Base-by-base conservation (phyloP, 2,113 vertebrate species). In the Cephalopholis sonnerati region DNA sequence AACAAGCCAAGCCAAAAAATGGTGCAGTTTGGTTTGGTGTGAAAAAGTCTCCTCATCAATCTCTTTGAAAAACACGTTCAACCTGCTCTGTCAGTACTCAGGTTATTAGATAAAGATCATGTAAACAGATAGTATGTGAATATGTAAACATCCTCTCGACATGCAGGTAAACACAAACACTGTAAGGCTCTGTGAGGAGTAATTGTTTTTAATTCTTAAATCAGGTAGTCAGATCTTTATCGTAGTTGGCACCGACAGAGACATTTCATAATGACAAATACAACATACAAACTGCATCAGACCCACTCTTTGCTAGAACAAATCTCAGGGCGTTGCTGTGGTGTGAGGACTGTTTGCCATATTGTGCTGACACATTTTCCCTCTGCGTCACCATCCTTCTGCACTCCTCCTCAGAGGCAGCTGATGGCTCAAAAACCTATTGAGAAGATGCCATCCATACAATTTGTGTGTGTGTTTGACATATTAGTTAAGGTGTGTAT, bases 321-420 rank as follows among this genome's bases (percentile, higher is more conserved):
- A 77, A 85, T 87, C 74, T 84, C 29, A 62, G 73, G 73, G 77
- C 48, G 58, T 83, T 46, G 39, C 79, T 46, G 79, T 61, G 81
- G 58, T 90, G 88, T 80, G 87, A 88, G 59, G 76, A 83, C 88
- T 41, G 81, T 83, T 88, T 71, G 83, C 89, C 92, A 92, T 87
- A 86, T 89, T 93, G 85, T 78, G 76, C 88, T 87, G 90, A 91
- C 87, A 87, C 88, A 86, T 89, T 83, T 76, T 87, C 73, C 59
- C 79, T 82, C 67, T 90, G 74, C 83, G 85, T 90, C 85, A 89
- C 78, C 39, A 69, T 86, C 87, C 89, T 75, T 88, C 85, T 84
- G 69, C 74, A 71, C 80, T 81, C 59, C 71, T 81, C 69, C 24
- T 75, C 84, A 61, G 48, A 77, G 67, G 44, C 82, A 69, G 77